Conservation (phyloP, 2,888 invertebrate species). For the Cabera pusaria region DNA sequence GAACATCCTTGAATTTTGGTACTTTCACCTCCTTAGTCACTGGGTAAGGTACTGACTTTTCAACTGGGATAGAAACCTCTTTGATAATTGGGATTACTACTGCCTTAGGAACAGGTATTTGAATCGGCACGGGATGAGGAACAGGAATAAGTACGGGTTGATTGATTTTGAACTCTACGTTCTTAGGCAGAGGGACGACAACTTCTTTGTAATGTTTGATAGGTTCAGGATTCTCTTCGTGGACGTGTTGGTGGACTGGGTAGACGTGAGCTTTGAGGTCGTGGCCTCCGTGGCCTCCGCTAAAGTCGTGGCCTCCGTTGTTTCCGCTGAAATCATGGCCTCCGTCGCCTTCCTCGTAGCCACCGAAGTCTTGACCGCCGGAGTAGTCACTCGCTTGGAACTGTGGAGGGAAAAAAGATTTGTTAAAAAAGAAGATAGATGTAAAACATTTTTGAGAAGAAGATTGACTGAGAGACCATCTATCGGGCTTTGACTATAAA, state of each 20-base stretch:
- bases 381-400: slow-evolving; percentile 66
- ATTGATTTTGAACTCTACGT: slow-evolving; percentile 83
- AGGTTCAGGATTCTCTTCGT: slow-evolving; percentile 87
- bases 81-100: slow-evolving; percentile 87
- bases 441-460: too few species aligned
- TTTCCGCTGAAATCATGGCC: slow-evolving; percentile 35
- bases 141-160: slow-evolving; percentile 83
- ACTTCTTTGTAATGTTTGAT: slow-evolving; percentile 87
- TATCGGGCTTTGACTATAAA: too few species aligned
- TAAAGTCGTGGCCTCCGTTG: slow-evolving; percentile 34
- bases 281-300: slow-evolving; percentile 60
- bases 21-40: slow-evolving; percentile 86
- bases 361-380: slow-evolving; percentile 46
- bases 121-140: slow-evolving; percentile 87
- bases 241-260: slow-evolving; percentile 85
- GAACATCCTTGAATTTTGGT: slow-evolving; percentile 87
- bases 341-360: slow-evolving; percentile 42
- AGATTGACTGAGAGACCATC: too few species aligned
- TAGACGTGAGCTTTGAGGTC: slow-evolving; percentile 72
- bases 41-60: slow-evolving; percentile 88
- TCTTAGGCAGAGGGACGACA: slow-evolving; percentile 85
- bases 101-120: slow-evolving; percentile 86
- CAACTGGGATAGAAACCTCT: slow-evolving; percentile 87
- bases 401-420: too few species aligned
- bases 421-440: too few species aligned